These are phyloP conservation scores for Marmota monax DNA, from an alignment of 2,113 vertebrate genomes.

Conservation along the genomic window DNA sequence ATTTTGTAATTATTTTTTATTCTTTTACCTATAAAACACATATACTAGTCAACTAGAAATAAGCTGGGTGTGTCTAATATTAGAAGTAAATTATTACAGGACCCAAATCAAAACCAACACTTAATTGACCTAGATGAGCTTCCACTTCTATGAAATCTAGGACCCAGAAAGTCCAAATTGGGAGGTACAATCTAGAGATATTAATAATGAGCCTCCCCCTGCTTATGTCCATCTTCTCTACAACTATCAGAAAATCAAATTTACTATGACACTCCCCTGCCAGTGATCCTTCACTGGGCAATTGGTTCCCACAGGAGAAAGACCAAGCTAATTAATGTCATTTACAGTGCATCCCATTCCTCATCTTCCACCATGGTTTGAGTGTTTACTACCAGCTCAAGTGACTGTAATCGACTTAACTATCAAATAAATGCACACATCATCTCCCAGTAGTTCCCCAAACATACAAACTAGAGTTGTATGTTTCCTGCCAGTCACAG, in stretches of 20 bases:
- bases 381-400: not conserved
- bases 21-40: not conserved
- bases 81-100: not conserved
- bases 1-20: slow-evolving; percentile 4
- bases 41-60: not conserved
- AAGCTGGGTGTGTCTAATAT: not conserved
- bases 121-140: not conserved
- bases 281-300: not conserved
- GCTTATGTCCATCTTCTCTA: not conserved
- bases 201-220: not conserved
- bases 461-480: not conserved
- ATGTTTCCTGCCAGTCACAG: not conserved
- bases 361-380: not conserved
- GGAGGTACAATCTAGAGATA: not conserved
- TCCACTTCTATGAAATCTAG: not conserved
- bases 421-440: not conserved
- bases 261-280: not conserved
- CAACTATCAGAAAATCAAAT: not conserved
- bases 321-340: not conserved
- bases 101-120: not conserved
- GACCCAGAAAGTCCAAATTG: not conserved
- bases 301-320: not conserved
- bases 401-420: not conserved
- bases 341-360: not conserved
- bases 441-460: not conserved